Evolutionary conservation across 2,113 vertebrate genomes (phyloP).

Genomic region (Caranx ignobilis): DNA sequence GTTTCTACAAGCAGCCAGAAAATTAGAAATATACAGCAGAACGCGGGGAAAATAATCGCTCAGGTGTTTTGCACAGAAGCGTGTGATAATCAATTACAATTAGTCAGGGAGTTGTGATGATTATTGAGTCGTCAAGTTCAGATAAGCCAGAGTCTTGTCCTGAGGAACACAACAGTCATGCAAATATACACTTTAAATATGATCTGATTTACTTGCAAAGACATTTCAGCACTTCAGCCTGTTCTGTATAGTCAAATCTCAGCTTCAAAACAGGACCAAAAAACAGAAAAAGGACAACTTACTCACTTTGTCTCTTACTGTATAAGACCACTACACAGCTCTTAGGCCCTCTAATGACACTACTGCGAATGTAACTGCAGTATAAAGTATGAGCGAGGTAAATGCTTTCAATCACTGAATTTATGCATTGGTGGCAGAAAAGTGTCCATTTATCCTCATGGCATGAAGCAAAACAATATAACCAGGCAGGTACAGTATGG

Average conservation of each 20-base stretch:
- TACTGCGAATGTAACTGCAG: not conserved
- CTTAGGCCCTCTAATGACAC: not conserved
- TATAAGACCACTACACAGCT: not conserved
- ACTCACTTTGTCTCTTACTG: not conserved
- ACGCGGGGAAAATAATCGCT: slow-evolving; percentile 35
- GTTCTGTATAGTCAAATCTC: not conserved
- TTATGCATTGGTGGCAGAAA: slow-evolving; percentile 8
- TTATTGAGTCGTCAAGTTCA: not conserved
- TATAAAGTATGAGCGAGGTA: not conserved
- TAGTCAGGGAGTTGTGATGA: not conserved
- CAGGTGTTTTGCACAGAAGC: slow-evolving; percentile 23
- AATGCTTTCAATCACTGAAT: not conserved
- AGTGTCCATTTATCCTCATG: slow-evolving; percentile 15
- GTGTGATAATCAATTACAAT: slow-evolving; percentile 25
- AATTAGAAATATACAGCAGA: slow-evolving; percentile 46
- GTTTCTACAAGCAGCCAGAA: slow-evolving; percentile 47
- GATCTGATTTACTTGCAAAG: not conserved
- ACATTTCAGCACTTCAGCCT: not conserved
- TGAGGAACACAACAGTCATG: slow-evolving; percentile 8
- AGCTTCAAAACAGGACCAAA: not conserved
- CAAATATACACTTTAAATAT: not conserved
- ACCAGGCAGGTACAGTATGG: slow-evolving; percentile 35
- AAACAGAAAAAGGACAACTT: not conserved
- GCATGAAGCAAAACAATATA: slow-evolving; percentile 55
- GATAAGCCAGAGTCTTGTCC: slow-evolving; percentile 8